Conservation (phyloP, 2,113 vertebrate genomes). For the Arenaria interpres region DNA sequence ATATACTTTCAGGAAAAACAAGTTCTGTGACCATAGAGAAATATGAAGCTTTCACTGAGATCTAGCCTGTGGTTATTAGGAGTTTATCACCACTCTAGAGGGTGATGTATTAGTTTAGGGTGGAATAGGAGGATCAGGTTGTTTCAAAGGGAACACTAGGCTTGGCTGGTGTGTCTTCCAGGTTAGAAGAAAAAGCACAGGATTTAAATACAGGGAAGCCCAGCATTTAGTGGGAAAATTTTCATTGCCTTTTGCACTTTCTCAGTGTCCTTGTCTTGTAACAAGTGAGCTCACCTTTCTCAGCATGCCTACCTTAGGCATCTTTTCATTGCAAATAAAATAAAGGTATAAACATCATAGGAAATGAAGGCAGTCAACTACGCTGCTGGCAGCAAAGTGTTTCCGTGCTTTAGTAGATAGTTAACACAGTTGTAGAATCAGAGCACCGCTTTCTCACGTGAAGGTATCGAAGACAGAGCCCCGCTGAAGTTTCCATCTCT, state of each 20-base stretch:
- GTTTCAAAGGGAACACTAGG: not conserved
- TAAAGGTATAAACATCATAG: not conserved
- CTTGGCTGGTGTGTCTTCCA: not conserved
- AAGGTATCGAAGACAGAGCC: not conserved
- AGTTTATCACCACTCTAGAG: not conserved
- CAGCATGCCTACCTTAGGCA: not conserved
- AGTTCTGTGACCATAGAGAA: not conserved
- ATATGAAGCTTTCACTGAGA: not conserved
- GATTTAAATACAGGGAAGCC: not conserved
- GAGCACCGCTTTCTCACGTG: not conserved
- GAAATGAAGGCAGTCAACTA: not conserved
- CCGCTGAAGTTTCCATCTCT: not conserved
- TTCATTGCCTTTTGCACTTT: not conserved
- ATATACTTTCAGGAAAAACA: not conserved
- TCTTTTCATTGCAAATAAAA: not conserved
- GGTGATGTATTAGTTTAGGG: not conserved
- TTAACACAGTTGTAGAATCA: not conserved
- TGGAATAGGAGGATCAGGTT: not conserved
- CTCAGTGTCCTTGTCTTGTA: not conserved
- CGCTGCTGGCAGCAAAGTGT: not conserved
- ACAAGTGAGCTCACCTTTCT: not conserved
- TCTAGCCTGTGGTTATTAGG: not conserved
- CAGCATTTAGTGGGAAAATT: not conserved
- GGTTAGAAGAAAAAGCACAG: not conserved
- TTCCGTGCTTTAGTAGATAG: not conserved